phyloP scores from a whole-genome alignment of 2,113 vertebrate genomes.

The Phasianus colchicus region DNA sequence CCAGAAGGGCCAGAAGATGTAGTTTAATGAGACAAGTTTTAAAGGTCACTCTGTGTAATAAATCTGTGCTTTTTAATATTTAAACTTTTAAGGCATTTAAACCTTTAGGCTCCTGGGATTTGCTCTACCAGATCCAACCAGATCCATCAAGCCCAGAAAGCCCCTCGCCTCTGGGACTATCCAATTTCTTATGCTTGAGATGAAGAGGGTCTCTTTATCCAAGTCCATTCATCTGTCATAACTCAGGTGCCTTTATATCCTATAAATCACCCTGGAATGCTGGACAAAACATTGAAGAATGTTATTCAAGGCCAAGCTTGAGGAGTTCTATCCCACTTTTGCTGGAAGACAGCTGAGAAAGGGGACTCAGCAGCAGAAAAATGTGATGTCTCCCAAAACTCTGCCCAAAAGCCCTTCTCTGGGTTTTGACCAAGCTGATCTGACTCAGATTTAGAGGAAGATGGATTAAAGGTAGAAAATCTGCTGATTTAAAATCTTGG shows the following conservation, averaged over 20 bases:
- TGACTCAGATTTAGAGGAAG: neutral
- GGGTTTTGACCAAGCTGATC: neutral
- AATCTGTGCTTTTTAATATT: constrained; percentile 70
- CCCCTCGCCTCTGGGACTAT: neutral
- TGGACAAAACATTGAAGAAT: neutral
- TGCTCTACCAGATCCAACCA: constrained; percentile 55
- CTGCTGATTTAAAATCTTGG: neutral
- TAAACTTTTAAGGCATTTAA: constrained; percentile 73
- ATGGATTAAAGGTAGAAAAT: neutral
- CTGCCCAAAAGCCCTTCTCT: neutral
- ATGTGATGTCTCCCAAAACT: neutral
- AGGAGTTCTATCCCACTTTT: neutral
- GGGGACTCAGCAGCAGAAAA: neutral
- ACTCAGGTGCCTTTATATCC: neutral
- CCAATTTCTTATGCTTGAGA: constrained; percentile 15
- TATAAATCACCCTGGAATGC: neutral
- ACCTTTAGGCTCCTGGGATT: constrained; percentile 65
- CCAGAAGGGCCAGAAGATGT: constrained; percentile 71
- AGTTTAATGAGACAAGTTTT: constrained; percentile 75
- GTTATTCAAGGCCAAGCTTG: neutral
- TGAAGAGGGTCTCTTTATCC: constrained; percentile 36
- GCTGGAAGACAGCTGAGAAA: neutral
- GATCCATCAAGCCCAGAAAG: constrained; percentile 49
- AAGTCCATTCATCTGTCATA: constrained; percentile 36
- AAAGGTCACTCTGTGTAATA: constrained; percentile 74